phyloP scores from a whole-genome alignment of 2,888 invertebrate genomes.

The Rhopalosiphum nymphaeae region DNA sequence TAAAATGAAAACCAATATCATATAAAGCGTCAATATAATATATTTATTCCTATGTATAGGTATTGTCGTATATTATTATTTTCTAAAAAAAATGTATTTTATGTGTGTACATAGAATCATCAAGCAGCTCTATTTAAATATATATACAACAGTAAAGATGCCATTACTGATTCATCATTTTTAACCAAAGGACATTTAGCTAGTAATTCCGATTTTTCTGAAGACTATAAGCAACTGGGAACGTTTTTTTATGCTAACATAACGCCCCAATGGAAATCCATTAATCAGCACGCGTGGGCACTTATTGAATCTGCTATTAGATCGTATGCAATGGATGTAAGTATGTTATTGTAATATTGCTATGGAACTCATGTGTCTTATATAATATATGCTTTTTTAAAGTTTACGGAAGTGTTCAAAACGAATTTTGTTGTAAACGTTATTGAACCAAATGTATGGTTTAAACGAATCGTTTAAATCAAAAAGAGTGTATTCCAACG shows the following conservation, averaged over 20 bases:
- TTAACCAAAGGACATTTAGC: not conserved
- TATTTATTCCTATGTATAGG: not conserved
- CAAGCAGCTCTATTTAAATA: conserved; percentile 9
- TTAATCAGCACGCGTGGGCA: not conserved
- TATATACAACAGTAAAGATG: not conserved
- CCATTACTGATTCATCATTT: not conserved
- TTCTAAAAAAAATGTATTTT: not conserved
- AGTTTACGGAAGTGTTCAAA: not conserved
- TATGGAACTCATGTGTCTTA: not conserved
- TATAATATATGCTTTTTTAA: not conserved
- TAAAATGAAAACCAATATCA: not conserved
- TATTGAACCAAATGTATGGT: not conserved
- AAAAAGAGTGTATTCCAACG: not conserved
- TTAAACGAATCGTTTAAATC: not conserved
- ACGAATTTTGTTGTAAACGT: not conserved
- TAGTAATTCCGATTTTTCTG: conserved; percentile 22
- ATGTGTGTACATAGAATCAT: not conserved
- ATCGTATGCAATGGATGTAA: not conserved
- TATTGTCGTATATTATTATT: not conserved
- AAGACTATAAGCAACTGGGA: not conserved
- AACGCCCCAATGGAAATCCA: conserved; percentile 14
- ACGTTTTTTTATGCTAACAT: conserved; percentile 36
- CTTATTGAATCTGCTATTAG: conserved; percentile 27
- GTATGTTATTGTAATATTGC: not conserved
- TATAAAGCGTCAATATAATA: not conserved